Conservation (phyloP, 2,797 vertebrate genomes). For the Spheniscus humboldti region DNA sequence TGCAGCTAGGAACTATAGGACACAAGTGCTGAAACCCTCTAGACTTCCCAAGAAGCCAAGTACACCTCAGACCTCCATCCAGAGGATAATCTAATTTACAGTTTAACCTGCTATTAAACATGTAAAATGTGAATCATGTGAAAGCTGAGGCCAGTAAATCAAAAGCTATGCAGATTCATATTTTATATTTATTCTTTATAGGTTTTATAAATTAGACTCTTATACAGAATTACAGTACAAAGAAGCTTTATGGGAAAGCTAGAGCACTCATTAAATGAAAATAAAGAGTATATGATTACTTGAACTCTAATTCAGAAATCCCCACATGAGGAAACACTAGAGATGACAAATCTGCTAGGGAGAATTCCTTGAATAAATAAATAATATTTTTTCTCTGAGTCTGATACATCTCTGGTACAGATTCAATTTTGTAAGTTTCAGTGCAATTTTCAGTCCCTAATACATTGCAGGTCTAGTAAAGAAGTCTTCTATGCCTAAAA, state of each 20-base stretch:
- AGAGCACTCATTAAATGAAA: not conserved
- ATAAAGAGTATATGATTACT: not conserved
- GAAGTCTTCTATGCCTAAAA: slow-evolving; percentile 13
- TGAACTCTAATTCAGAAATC: not conserved
- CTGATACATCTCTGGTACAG: not conserved
- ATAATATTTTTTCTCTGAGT: not conserved
- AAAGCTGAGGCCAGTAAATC: not conserved
- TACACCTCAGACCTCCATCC: not conserved
- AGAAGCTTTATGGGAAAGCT: not conserved
- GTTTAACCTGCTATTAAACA: not conserved
- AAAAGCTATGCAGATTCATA: not conserved
- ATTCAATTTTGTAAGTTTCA: not conserved
- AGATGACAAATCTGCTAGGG: not conserved
- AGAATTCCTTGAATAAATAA: not conserved
- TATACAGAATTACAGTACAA: not conserved
- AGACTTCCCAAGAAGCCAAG: not conserved
- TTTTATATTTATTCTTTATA: not conserved
- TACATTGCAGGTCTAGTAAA: not conserved
- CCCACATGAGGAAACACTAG: not conserved
- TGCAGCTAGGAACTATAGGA: not conserved
- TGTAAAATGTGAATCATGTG: not conserved
- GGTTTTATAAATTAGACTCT: not conserved
- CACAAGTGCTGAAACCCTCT: not conserved
- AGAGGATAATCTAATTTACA: not conserved
- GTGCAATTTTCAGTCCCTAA: not conserved